Evolutionary conservation across 2,888 invertebrate species (phyloP), one percentile per base, ranked within the genome.

Genomic region (Flabesymbios commensalis): DNA sequence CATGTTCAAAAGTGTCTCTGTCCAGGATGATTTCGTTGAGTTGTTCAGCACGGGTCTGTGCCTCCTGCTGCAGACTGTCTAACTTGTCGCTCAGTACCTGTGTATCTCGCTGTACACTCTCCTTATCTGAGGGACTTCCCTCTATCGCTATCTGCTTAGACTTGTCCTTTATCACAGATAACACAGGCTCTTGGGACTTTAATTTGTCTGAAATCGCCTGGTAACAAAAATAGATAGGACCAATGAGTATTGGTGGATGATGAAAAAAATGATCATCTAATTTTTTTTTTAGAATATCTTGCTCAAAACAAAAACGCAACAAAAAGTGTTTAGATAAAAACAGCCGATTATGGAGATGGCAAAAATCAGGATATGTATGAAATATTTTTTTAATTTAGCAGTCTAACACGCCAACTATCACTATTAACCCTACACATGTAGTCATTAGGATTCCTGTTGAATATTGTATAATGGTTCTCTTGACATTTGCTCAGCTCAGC

Each of bases 131-230:
- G 0, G 91, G 89, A 2, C 92, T 90, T 43, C 94, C 93, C 83
- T 95, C 94, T 0, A 90, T 90, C 0, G 93, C 93, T 33, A 96
- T 94, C 80, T 93, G 92, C 76, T 93, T 92, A 0, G 94, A 95
- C 79, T 94, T 94, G 76, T 95, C 95, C 17, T 89, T 89, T 0
- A 94, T 93, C 3, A 91, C 89, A 0, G 93, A 91, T 7, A 95
- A 83, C 36, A 90, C 85, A 10, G 93, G 94, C 81, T 94, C 94
- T 39, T 47, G 36, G 28, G 62, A 41, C 28, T 57, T n/a, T 17
- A 64, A 41, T 1, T 10, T 47, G 39, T 59, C 60, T 32, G 56
- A 10, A 3, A 65, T 57, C 19, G 19, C 26, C 63, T 68, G 49
- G 14, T 56, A 53, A 54, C 17, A 33, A 2, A 5, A 36, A 36